Evolutionary conservation across 1,140 invertebrate genomes (phyloP), one percentile per base, ranked within the genome.

Genomic region (Hycleus cichorii): DNA sequence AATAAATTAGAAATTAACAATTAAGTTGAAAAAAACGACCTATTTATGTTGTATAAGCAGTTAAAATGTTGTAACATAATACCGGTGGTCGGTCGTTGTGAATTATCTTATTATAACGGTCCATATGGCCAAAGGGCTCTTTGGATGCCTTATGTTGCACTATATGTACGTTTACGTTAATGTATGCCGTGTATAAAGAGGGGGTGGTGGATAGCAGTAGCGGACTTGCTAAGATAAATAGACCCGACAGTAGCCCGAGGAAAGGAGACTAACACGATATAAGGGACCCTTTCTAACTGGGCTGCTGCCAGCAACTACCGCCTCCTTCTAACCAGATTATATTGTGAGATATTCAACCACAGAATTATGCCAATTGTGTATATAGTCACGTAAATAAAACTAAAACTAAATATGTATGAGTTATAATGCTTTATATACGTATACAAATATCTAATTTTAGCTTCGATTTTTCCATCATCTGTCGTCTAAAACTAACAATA

Each of bases 181-280:
- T 63, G 62, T 63, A 63, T 63, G 62, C 62, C 56, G 59, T 50
- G 62, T 59, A 51, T 47, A 47, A 49, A 18, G 18, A 18, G 32
- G 7, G 32, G 32, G 32, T 32, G 32, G 32, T 32, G 39, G 51
- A 38, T 55, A 50, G 57, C 57, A 49, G 7, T 32, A 32, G 32
- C 32, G 32, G 60, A 58, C 59, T 60, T 63, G 58, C 55, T 54
- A 66, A 66, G 64, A 66, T 66, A 66, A 66, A 66, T 66, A 66
- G 62, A 64, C 50, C 32, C 50, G 54, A 57, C 56, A 59, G 52
- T 64, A 54, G 64, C 64, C 64, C 49, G 51, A 39, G 64, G 64
- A 60, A 50, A 66, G 51, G 62, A 58, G 59, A 64, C 64, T 66
- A 66, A 66, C 64, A 64, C 64, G 62, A 66, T 66, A 63, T 66